Conservation (phyloP, 23 tunicate genomes). For the Styela clava region DNA sequence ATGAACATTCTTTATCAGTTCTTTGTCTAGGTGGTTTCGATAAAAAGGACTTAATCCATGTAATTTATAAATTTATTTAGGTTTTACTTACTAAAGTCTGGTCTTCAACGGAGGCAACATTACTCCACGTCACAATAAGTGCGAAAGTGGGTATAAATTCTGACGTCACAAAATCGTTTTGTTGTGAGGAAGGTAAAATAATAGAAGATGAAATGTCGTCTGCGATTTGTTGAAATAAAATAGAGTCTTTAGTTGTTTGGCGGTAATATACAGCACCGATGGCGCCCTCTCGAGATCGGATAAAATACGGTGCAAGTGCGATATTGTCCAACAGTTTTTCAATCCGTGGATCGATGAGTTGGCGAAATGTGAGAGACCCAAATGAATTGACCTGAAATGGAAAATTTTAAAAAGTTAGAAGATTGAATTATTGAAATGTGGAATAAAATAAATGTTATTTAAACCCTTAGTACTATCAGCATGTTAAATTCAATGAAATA, state of each 20-base stretch:
- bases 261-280: conserved; percentile 23
- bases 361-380: conserved; percentile 27
- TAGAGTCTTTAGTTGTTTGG: conserved; percentile 11
- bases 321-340: conserved; percentile 20
- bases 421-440: no score
- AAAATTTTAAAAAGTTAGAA: no score
- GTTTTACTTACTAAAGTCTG: conserved; percentile 20
- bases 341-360: neutral
- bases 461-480: no score
- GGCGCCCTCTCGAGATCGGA: conserved; percentile 21
- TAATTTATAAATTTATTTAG: no score
- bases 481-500: no score
- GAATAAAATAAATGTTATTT: no score
- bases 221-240: conserved; percentile 18
- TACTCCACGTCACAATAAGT: conserved; percentile 39
- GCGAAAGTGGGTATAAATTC: conserved; percentile 27
- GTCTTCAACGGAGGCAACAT: conserved; percentile 22
- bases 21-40: no score
- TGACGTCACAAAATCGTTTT: neutral
- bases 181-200: conserved; percentile 4
- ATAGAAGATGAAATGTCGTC: conserved; percentile 17
- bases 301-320: conserved; percentile 37
- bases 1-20: no score
- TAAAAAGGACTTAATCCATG: no score
- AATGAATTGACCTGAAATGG: conserved; percentile 38